phyloP scores from a whole-genome alignment of 2,888 invertebrate genomes.

The Drosophila aldrichi region DNA sequence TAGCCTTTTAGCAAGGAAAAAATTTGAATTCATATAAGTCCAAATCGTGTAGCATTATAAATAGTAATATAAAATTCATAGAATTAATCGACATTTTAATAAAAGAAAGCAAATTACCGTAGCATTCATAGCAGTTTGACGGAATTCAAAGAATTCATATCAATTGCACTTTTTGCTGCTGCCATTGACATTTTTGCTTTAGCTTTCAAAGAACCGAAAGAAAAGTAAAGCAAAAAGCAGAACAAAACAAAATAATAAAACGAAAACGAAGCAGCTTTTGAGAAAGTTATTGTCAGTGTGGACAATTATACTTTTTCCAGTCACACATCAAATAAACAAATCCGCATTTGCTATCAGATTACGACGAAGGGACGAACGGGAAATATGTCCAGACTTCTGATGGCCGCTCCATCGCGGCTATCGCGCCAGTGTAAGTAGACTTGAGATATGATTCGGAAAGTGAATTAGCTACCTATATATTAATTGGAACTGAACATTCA shows the following conservation, averaged over 20 bases:
- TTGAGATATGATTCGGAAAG: too few relatives aligned
- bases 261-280: constrained; percentile 35
- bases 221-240: neutral
- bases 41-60: constrained; percentile 4
- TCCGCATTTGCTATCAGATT: constrained; percentile 16
- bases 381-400: constrained; percentile 55
- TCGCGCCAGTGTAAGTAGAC: constrained; percentile 48
- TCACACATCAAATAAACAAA: constrained; percentile 37
- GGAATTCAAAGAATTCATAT: neutral
- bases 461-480: too few relatives aligned
- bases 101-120: neutral
- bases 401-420: constrained; percentile 31
- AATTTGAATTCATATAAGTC: neutral
- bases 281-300: constrained; percentile 17
- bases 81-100: neutral
- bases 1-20: neutral
- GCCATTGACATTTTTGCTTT: constrained; percentile 1
- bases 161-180: neutral
- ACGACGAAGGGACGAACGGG: constrained; percentile 5
- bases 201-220: neutral
- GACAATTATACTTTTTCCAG: constrained; percentile 28
- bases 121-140: neutral
- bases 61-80: neutral
- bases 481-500: constrained; percentile 5
- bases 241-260: neutral